phyloP scores from a whole-genome alignment of 2,113 vertebrate species.

The Phalacrocorax brasilianus region DNA sequence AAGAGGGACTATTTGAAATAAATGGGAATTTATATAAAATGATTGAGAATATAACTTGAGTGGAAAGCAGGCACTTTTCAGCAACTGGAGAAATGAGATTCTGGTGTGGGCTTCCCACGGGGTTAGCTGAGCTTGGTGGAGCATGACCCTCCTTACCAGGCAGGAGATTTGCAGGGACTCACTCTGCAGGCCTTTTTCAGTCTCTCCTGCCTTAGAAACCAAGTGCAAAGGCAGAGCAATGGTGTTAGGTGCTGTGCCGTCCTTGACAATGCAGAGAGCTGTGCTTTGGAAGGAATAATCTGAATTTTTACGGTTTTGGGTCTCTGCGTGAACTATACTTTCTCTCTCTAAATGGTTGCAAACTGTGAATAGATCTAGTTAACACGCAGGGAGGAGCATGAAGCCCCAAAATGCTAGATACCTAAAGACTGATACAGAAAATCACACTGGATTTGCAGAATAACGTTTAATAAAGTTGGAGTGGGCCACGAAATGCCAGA shows the following conservation, averaged over 20 bases:
- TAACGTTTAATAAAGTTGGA: slow-evolving; percentile 14
- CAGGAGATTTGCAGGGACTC: accelerated
- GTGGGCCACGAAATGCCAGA: background rate
- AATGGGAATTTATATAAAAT: background rate
- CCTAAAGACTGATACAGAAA: background rate
- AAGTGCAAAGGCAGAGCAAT: background rate
- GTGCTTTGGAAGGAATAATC: background rate
- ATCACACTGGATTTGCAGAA: background rate
- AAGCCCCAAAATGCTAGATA: background rate
- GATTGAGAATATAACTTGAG: background rate
- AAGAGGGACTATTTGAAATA: background rate
- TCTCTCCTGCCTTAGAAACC: background rate
- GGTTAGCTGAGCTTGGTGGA: background rate
- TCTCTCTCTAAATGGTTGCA: background rate
- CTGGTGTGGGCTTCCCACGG: background rate
- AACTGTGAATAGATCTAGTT: background rate
- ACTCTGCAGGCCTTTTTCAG: background rate
- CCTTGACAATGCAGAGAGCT: background rate
- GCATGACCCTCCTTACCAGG: background rate
- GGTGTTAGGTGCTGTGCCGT: background rate
- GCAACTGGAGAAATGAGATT: background rate
- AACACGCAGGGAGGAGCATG: background rate
- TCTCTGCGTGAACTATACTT: background rate
- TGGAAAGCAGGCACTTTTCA: background rate
- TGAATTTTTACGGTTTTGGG: background rate